Conservation (phyloP, 1,140 invertebrate species). For the Drosophila equinoxialis region DNA sequence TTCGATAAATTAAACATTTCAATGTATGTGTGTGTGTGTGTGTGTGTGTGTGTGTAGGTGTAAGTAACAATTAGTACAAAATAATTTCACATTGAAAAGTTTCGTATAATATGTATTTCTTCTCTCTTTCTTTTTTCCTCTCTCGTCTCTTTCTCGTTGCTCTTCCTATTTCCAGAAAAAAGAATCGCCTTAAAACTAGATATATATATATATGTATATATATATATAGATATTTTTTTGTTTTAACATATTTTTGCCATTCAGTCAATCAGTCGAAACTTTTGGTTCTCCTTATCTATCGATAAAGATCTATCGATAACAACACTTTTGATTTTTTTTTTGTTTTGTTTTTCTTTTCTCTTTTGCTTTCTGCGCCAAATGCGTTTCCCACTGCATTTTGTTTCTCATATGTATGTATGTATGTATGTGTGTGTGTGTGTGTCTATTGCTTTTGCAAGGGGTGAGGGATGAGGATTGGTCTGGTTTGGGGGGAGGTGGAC, state of each 20-base stretch:
- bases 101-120: conserved; percentile 42
- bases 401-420: conserved; percentile 57
- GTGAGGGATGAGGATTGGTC: not conserved
- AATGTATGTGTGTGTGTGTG: conserved; percentile 38
- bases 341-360: not conserved
- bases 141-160: not conserved
- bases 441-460: not conserved
- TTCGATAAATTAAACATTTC: conserved; percentile 40
- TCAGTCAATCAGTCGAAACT: conserved; percentile 83
- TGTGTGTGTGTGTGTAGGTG: conserved; percentile 37
- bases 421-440: not conserved
- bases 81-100: conserved; percentile 74
- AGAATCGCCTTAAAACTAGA: conserved; percentile 59
- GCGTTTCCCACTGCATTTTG: conserved; percentile 76
- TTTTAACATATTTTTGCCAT: conserved; percentile 72
- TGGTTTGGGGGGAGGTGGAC: not conserved
- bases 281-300: conserved; percentile 61
- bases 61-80: conserved; percentile 78
- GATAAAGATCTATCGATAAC: conserved; percentile 39
- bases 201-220: conserved; percentile 35
- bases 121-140: conserved; percentile 18
- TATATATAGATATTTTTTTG: conserved; percentile 9
- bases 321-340: conserved; percentile 16
- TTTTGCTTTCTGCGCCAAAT: conserved; percentile 58
- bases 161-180: conserved; percentile 47